Evolutionary conservation across 2,888 invertebrate genomes (phyloP).

Genomic region (Pterobdella sp.): DNA sequence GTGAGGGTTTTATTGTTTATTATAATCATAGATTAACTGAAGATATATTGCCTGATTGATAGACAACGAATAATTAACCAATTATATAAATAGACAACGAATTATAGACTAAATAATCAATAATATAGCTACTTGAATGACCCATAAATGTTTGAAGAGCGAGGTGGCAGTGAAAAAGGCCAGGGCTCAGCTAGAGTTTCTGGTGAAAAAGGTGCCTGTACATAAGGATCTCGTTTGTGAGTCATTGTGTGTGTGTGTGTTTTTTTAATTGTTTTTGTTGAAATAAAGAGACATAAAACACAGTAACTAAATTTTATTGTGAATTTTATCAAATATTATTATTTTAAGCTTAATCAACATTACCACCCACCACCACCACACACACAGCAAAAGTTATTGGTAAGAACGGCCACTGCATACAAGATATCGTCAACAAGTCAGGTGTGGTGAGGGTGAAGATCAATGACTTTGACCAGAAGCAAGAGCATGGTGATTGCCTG

Average conservation of each 20-base stretch:
- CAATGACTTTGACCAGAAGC: slow-evolving; percentile 71
- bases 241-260: slow-evolving; percentile 28
- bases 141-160: slow-evolving; percentile 60
- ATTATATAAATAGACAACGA: too few relatives aligned
- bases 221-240: slow-evolving; percentile 82
- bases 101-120: too few relatives aligned
- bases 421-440: slow-evolving; percentile 96
- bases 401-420: slow-evolving; percentile 89
- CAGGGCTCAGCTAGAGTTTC: slow-evolving; percentile 87
- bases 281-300: too few relatives aligned
- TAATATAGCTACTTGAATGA: too few relatives aligned
- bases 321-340: too few relatives aligned
- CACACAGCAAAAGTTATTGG: slow-evolving; percentile 64
- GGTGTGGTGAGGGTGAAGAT: slow-evolving; percentile 90
- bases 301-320: too few relatives aligned
- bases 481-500: neutral
- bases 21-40: too few relatives aligned
- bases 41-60: too few relatives aligned
- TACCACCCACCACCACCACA: too few relatives aligned
- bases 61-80: neutral
- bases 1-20: neutral
- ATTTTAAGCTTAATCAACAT: too few relatives aligned
- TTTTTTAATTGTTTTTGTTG: neutral
- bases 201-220: slow-evolving; percentile 89
- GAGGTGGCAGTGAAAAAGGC: slow-evolving; percentile 85